Percentiles rank a stretch among this genome's conserved stretches.
Conservation (phyloP, 1,140 invertebrate species). For the Leptestheria dahalacensis region DNA sequence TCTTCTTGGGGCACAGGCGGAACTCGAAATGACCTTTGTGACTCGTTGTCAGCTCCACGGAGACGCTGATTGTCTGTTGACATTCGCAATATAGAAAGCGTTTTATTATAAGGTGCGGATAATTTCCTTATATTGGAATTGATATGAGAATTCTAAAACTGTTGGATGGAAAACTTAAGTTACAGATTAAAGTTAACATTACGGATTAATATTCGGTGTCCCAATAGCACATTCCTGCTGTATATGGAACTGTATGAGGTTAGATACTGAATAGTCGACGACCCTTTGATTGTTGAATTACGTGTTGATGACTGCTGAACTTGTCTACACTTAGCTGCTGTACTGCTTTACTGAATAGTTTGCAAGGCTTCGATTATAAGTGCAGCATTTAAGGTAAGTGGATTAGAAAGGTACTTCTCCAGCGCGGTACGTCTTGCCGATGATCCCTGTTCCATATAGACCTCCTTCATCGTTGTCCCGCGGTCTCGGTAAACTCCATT, state of each 20-base stretch:
- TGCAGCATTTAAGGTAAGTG: slow-evolving; percentile 13
- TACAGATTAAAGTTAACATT: neutral
- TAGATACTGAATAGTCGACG: too few relatives aligned
- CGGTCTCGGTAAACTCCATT: slow-evolving; percentile 32
- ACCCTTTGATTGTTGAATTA: too few relatives aligned
- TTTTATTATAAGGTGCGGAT: neutral
- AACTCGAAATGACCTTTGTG: slow-evolving; percentile 40
- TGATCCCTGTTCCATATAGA: slow-evolving; percentile 37
- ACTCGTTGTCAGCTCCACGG: slow-evolving; percentile 34
- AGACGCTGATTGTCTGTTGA: slow-evolving; percentile 25
- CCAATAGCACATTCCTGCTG: neutral
- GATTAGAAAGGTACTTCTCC: neutral
- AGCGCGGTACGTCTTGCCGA: slow-evolving; percentile 29
- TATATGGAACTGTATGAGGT: neutral
- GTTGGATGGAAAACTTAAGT: neutral
- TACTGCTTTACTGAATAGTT: too few relatives aligned
- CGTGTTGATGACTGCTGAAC: too few relatives aligned
- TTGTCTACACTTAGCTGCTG: too few relatives aligned
- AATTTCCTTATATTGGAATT: too few relatives aligned
- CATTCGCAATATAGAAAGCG: neutral
- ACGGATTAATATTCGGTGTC: neutral
- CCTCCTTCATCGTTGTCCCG: slow-evolving; percentile 46
- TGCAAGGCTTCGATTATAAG: too few relatives aligned
- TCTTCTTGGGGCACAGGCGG: slow-evolving; percentile 35
- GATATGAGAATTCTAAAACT: neutral